Evolutionary conservation across 2,888 invertebrate species (phyloP), one percentile per base, ranked within the genome.

Genomic region (Apamea sordens): DNA sequence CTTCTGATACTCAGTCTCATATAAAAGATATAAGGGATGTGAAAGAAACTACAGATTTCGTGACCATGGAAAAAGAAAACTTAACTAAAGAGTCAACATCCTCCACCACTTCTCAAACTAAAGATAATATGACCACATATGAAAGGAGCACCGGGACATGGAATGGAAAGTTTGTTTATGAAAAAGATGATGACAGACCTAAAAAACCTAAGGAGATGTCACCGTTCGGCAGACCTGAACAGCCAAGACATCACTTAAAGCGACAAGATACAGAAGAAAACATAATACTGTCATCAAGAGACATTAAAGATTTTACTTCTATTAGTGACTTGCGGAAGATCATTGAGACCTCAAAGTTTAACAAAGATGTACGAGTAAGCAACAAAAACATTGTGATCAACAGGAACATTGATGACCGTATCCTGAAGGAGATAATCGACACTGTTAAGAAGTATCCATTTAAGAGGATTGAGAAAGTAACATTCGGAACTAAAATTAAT

Each of bases 121-220:
- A 96, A 91, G 96, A 97, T 88, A 95, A 95, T 65, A 89, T 94
- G 74, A 97, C 97, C 36, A 93, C 93, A 41, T 97, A 97, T 84
- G 97, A 96, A 88, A 94, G 95, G 89, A 97, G 96, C 79, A 96
- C 96, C 44, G 97, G 97, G 77, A 94, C 97, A 18, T 97, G 97
- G 97, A 97, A 97, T 79, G 97, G 97, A 21, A 97, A 97, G 87
- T 97, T 97, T 82, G 92, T 93, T 36, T 97, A 97, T 85, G 97
- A 97, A 91, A 97, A 94, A 83, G 95, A 96, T 74, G 95, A 95
- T 75, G 96, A 95, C 71, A 94, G 95, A 82, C 96, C 96, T 24
- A 95, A 94, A 88, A 93, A 89, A 86, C 96, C 96, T 0, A 96
- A 96, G 87, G 92, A 96, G 90, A 93, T 94, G 92, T 95, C 96